These are phyloP conservation scores for Drosophila peninsularis DNA, from an alignment of 2,888 invertebrate species.

Conservation along the genomic window DNA sequence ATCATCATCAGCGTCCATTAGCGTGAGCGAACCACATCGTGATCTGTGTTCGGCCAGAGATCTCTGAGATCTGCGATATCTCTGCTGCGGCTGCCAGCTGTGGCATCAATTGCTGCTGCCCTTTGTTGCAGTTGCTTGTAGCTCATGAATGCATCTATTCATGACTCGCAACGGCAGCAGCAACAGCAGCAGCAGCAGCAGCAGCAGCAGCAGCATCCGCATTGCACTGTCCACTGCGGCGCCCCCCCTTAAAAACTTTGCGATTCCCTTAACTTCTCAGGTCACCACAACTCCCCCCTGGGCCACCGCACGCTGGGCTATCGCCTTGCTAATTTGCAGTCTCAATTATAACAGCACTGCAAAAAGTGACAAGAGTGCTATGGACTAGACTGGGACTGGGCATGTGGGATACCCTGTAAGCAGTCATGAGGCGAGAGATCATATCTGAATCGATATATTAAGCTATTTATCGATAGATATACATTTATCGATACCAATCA, in stretches of 20 bases:
- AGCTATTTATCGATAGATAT: no score
- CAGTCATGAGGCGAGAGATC: not conserved
- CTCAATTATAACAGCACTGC: slow-evolving; percentile 56
- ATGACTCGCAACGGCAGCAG: slow-evolving; percentile 34
- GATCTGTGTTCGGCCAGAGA: slow-evolving; percentile 46
- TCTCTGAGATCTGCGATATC: slow-evolving; percentile 27
- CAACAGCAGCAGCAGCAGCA: slow-evolving; percentile 1
- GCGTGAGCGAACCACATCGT: slow-evolving; percentile 78
- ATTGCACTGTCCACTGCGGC: slow-evolving; percentile 33
- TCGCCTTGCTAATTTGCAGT: slow-evolving; percentile 55
- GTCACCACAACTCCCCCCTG: slow-evolving; percentile 24
- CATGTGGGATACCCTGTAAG: not conserved
- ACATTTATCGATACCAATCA: not conserved
- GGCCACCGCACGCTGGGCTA: slow-evolving; percentile 13
- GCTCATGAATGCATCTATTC: slow-evolving; percentile 71
- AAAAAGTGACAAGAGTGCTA: slow-evolving; percentile 7
- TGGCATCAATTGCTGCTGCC: slow-evolving; percentile 58
- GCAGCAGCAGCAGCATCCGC: slow-evolving; percentile 41
- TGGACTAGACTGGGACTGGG: not conserved
- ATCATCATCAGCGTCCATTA: slow-evolving; percentile 77
- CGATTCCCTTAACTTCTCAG: slow-evolving; percentile 10
- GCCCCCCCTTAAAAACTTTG: not conserved
- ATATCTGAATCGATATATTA: not conserved
- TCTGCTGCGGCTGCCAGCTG: slow-evolving; percentile 39
- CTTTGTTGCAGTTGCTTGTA: slow-evolving; percentile 34